Conservation (phyloP, 2,888 invertebrate genomes). For the Nymphalis urticae region DNA sequence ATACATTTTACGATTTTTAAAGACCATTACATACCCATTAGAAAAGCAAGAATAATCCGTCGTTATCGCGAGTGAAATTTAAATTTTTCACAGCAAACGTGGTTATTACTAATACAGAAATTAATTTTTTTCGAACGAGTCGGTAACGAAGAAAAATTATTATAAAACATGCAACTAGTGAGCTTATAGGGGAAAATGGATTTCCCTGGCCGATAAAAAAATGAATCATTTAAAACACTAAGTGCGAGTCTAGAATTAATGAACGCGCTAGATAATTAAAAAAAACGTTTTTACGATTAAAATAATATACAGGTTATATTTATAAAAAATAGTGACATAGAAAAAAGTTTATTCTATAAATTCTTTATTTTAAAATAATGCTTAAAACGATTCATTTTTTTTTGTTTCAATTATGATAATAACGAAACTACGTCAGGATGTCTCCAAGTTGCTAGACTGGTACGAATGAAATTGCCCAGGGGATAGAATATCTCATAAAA, state of each 20-base stretch:
- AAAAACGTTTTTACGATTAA: neutral
- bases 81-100: slow-evolving; percentile 36
- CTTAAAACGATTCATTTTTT: no score
- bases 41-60: neutral
- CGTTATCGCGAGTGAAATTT: slow-evolving; percentile 26
- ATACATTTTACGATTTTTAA: no score
- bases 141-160: slow-evolving; percentile 60
- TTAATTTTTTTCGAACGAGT: slow-evolving; percentile 62
- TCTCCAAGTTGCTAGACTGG: no score
- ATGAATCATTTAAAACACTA: slow-evolving; percentile 25
- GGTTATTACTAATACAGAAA: slow-evolving; percentile 53
- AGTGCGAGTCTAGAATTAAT: neutral
- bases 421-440: no score
- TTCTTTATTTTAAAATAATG: no score
- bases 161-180: slow-evolving; percentile 55
- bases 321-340: no score
- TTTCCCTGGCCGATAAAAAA: slow-evolving; percentile 35
- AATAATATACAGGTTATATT: no score
- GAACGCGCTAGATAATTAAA: neutral
- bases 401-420: no score
- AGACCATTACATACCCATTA: neutral
- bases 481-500: no score
- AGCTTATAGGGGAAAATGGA: slow-evolving; percentile 32
- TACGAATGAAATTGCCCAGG: no score
- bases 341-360: no score